These are phyloP conservation scores for Didymodactylos carnosus DNA, from an alignment of 2,888 invertebrate species.

Conservation along the genomic window DNA sequence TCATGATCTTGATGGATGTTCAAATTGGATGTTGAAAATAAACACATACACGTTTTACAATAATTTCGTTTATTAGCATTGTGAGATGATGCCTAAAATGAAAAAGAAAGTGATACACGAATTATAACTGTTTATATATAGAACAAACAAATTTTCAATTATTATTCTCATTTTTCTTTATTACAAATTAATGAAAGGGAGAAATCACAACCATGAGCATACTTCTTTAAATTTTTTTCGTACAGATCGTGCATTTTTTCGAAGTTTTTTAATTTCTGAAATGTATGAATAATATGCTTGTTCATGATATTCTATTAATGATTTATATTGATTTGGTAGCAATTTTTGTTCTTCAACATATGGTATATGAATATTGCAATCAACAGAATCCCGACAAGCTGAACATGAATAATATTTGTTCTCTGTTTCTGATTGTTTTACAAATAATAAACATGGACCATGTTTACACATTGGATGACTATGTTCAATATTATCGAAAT, in stretches of 20 bases:
- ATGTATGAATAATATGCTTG: not conserved
- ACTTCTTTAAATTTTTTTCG: constrained; percentile 34
- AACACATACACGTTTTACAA: not conserved
- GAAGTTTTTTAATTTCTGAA: not conserved
- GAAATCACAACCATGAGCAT: too few species aligned
- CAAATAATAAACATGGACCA: constrained; percentile 50
- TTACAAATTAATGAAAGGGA: too few species aligned
- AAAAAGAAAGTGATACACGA: not conserved
- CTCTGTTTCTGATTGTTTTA: constrained; percentile 10
- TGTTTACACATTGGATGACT: not conserved
- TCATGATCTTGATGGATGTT: not conserved
- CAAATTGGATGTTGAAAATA: not conserved
- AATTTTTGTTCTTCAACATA: constrained; percentile 36
- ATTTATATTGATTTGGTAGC: not conserved
- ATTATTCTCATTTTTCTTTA: not conserved
- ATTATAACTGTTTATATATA: not conserved
- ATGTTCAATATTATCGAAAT: not conserved
- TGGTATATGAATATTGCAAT: constrained; percentile 50
- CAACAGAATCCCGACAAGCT: constrained; percentile 56
- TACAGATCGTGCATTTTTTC: too few species aligned
- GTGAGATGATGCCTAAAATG: not conserved
- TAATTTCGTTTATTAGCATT: not conserved
- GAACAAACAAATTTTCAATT: not conserved
- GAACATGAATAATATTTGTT: constrained; percentile 62
- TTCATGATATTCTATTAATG: not conserved